These are phyloP conservation scores for Xenopus borealis DNA, from an alignment of 2,113 vertebrate species.

Conservation along the genomic window DNA sequence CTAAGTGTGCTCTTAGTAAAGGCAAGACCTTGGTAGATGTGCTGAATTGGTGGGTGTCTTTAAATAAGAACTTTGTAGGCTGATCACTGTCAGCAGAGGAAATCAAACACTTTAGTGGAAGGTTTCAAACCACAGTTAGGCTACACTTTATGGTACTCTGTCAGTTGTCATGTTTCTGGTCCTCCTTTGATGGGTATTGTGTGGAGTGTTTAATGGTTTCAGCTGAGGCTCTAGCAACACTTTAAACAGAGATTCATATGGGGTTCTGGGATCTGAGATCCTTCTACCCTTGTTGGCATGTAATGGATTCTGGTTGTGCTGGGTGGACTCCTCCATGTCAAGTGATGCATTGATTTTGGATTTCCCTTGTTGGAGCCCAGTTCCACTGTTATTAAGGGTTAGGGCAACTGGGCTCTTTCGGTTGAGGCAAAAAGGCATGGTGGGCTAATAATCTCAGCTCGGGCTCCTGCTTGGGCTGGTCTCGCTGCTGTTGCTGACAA, in stretches of 20 bases:
- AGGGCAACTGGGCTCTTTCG: neutral
- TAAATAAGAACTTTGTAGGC: neutral
- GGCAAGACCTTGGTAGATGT: neutral
- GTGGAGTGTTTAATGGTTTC: no score
- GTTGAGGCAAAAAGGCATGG: neutral
- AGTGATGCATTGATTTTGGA: neutral
- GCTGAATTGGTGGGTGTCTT: neutral
- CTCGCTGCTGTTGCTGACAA: slow-evolving; percentile 93
- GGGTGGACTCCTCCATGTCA: neutral
- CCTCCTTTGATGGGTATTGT: no score
- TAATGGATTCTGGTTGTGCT: slow-evolving; percentile 6
- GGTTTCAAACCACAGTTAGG: no score
- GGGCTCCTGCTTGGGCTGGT: slow-evolving; percentile 85
- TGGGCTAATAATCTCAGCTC: slow-evolving; percentile 67
- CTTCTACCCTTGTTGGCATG: neutral
- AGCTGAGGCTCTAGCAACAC: neutral
- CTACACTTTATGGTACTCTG: no score
- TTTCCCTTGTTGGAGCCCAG: neutral
- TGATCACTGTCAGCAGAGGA: no score
- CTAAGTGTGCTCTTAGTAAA: no score
- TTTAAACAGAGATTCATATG: neutral
- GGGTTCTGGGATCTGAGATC: neutral
- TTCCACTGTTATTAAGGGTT: neutral
- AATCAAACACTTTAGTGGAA: neutral
- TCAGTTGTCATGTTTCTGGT: no score